These are phyloP conservation scores for Plemyria rubiginata DNA, from an alignment of 2,888 invertebrate species.

Conservation along the genomic window DNA sequence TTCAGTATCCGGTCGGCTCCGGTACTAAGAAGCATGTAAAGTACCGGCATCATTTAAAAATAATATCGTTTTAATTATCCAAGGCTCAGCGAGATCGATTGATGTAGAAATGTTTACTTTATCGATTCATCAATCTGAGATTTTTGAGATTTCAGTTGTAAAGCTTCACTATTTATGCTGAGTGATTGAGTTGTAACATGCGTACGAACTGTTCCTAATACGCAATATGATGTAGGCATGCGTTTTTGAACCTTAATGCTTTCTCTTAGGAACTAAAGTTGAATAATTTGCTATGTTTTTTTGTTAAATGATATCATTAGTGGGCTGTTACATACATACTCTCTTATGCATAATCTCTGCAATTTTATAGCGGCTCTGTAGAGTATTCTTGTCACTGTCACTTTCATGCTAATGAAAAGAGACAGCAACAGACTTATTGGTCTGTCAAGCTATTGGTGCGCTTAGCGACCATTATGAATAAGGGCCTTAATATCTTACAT, in stretches of 20 bases:
- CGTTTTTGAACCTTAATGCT: constrained; percentile 26
- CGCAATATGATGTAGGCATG: constrained; percentile 27
- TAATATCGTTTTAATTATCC: constrained; percentile 43
- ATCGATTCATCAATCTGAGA: constrained; percentile 60
- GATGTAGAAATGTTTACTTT: constrained; percentile 64
- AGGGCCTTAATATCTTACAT: constrained; percentile 25
- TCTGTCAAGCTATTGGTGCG: too few species aligned
- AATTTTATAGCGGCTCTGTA: too few species aligned
- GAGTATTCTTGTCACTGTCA: too few species aligned
- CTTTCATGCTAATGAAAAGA: too few species aligned
- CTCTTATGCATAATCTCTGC: too few species aligned
- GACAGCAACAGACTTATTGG: too few species aligned
- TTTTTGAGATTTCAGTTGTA: constrained; percentile 60
- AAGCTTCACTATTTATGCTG: constrained; percentile 56
- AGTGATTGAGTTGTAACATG: constrained; percentile 55
- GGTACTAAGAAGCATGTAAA: constrained; percentile 62
- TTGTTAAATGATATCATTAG: constrained; percentile 33
- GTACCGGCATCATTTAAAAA: constrained; percentile 47
- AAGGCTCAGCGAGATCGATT: constrained; percentile 52
- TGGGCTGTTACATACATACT: constrained; percentile 39
- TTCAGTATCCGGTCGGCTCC: constrained; percentile 61
- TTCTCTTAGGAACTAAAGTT: constrained; percentile 16
- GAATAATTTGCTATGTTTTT: not conserved
- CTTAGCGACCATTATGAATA: too few species aligned
- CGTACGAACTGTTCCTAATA: constrained; percentile 52